Percentiles rank a stretch among this genome's conserved stretches.
Evolutionary conservation across 2,797 vertebrate species (phyloP).

Genomic region (Champsocephalus gunnari): DNA sequence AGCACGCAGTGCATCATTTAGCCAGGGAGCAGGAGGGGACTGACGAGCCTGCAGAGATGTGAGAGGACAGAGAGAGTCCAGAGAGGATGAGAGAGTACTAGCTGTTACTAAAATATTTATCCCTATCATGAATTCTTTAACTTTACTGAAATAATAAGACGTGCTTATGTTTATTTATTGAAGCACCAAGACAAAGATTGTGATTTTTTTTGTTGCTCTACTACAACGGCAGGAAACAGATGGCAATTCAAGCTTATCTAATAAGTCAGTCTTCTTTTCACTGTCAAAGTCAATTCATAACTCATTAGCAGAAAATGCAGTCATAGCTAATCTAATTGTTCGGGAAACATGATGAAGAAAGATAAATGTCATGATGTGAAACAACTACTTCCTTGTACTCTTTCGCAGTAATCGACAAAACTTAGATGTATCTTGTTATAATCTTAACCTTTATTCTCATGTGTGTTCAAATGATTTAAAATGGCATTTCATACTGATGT

Average conservation of each 20-base stretch:
- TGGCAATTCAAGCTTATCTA: conserved; percentile 25
- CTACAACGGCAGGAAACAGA: conserved; percentile 20
- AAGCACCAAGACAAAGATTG: conserved; percentile 3
- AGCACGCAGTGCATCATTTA: no score
- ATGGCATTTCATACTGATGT: neutral
- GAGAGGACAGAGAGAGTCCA: no score
- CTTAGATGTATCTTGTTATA: neutral
- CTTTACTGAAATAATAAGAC: neutral
- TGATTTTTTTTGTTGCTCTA: neutral
- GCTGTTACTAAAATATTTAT: neutral
- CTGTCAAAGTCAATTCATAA: conserved; percentile 32
- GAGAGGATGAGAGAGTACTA: neutral
- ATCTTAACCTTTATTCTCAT: neutral
- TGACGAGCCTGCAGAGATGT: no score
- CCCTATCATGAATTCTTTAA: neutral
- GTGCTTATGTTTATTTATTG: conserved; percentile 6
- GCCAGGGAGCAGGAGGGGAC: no score
- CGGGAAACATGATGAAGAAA: conserved; percentile 12
- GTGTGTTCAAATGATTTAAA: neutral
- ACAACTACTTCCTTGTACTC: neutral
- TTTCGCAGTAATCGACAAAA: neutral
- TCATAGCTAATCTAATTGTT: conserved; percentile 12
- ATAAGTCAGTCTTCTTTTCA: conserved; percentile 21
- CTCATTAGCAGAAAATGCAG: conserved; percentile 11
- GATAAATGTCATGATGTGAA: conserved; percentile 19